Conservation (phyloP, 2,888 invertebrate genomes). For the Petrolisthes manimaculis region DNA sequence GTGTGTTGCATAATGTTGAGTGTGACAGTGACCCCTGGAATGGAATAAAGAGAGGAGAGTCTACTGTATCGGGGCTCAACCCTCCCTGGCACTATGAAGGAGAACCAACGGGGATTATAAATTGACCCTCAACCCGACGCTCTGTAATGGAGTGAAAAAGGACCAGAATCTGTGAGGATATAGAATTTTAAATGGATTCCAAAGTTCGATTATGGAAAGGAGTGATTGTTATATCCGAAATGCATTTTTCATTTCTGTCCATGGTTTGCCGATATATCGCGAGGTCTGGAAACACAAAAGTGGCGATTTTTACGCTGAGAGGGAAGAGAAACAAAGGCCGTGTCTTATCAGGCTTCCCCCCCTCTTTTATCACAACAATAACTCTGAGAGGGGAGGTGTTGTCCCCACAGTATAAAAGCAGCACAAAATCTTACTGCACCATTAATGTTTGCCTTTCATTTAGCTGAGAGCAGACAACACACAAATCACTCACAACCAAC, state of each 20-base stretch:
- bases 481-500: neutral
- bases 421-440: neutral
- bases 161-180: slow-evolving; percentile 46
- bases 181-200: slow-evolving; percentile 48
- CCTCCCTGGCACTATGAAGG: slow-evolving; percentile 22
- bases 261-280: neutral
- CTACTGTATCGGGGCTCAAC: slow-evolving; percentile 24
- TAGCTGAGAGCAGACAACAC: slow-evolving; percentile 5
- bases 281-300: neutral
- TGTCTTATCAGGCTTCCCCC: neutral
- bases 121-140: slow-evolving; percentile 41
- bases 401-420: neutral
- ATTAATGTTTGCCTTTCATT: too few species aligned
- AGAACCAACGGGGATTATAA: slow-evolving; percentile 45
- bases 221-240: slow-evolving; percentile 33
- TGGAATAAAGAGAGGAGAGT: neutral
- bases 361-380: neutral
- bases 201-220: slow-evolving; percentile 31
- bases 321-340: slow-evolving; percentile 3
- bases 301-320: neutral
- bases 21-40: too few species aligned
- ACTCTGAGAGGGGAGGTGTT: neutral
- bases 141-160: slow-evolving; percentile 50
- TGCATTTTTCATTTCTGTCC: neutral
- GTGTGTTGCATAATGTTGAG: neutral